phyloP scores from a whole-genome alignment of 2,113 vertebrate genomes.

The Rana temporaria region DNA sequence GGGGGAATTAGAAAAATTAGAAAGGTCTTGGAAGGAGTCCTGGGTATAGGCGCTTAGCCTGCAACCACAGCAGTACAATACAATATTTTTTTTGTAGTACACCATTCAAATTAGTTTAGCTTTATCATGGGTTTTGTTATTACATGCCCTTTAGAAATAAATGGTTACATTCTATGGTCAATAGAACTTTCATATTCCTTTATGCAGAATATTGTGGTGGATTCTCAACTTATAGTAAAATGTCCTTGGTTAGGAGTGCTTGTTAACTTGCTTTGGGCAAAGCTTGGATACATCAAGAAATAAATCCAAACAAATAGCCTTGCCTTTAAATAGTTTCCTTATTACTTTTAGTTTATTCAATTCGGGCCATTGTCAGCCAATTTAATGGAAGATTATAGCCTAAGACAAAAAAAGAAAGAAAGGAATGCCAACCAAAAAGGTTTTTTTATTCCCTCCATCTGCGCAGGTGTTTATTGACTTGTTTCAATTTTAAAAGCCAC shows the following conservation, averaged over 20 bases:
- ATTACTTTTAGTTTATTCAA: neutral
- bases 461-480: neutral
- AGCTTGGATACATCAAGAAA: neutral
- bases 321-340: neutral
- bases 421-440: neutral
- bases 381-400: neutral
- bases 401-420: neutral
- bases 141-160: too few species aligned
- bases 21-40: too few species aligned
- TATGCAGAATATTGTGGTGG: neutral
- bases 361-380: neutral
- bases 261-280: neutral
- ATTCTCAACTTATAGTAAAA: too few species aligned
- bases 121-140: too few species aligned
- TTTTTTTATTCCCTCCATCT: neutral
- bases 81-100: too few species aligned
- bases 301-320: neutral
- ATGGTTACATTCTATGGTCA: too few species aligned
- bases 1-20: too few species aligned
- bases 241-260: too few species aligned
- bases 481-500: conserved; percentile 14
- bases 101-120: too few species aligned
- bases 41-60: too few species aligned
- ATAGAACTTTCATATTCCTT: too few species aligned
- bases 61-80: too few species aligned